Evolutionary conservation across 2,888 invertebrate genomes (phyloP), one percentile per base, ranked within the genome.

Genomic region (Odontocerum albicorne): DNA sequence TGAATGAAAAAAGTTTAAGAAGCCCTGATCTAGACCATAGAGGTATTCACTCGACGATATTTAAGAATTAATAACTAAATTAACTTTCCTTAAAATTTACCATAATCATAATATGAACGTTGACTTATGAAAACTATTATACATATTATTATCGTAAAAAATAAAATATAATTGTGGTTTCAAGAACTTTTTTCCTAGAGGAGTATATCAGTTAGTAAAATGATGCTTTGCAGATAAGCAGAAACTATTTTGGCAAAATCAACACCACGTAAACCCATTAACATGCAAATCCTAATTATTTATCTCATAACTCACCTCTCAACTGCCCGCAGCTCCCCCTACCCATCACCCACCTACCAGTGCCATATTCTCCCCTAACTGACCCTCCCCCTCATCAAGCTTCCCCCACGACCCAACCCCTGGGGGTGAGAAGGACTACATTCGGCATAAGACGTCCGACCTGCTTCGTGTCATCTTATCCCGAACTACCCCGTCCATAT

Each of bases 401-500:
- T 15, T 13, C 12, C 43, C 55, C 45, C 33, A 17, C 39, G 16
- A 33, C 55, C 44, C 15, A 12, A 21, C 44, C 43, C 33, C 16
- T 17, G 22, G 42, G 35, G 57, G 35, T 21, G 35, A 19, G 55
- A 40, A 38, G 55, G 52, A 60, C 47, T 57, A 60, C 55, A 60
- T 60, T 60, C 60, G 54, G 54, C 55, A 54, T 57, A 60, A 60
- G 60, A 60, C 51, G 60, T 60, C 60, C 60, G 57, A 60, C 60
- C 60, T 60, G 60, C 51, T 60, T 57, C 60, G 56, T 60, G 60
- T 51, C 51, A 43, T 60, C 60, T 60, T 60, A 51, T 54, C 54
- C 56, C 4, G 35, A 6, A 38, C 33, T 20, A 32, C 42, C 21
- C 40, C 42, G 43, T 22, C 15, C n/a, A 15, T 44, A 45, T 54